Evolutionary conservation across 2,888 invertebrate species (phyloP), one percentile per base, ranked within the genome.

Genomic region (Leucophenga maculata): DNA sequence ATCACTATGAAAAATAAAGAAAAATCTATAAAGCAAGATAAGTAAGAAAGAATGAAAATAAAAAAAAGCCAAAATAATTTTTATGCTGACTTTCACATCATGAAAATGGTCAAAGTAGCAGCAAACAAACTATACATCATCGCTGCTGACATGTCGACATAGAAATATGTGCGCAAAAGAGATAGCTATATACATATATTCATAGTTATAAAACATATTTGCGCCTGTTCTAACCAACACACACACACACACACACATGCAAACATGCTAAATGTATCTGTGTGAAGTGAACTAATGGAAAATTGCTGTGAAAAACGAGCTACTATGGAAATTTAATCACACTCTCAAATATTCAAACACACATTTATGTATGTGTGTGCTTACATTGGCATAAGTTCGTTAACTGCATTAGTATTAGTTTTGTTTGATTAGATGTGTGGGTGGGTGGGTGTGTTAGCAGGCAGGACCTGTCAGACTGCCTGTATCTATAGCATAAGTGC

Each of bases 81-180:
- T 78, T 75, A 57, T 74, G 82, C 82, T 82, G 83, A 50, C n/a
- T 50, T 50, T 50, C 50, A 50, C 13, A 80, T 83, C 80, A 80
- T 74, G 76, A 72, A 72, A 72, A 77, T 75, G 83, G 80, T 83
- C 82, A 80, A 78, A 80, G 82, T 80, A 80, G 80, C 82, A 84
- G 77, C 82, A 81, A 83, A 83, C 84, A 81, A 83, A 83, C 81
- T 82, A 81, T 81, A 79, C 84, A 81, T 81, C 81, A 83, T 83
- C 80, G 76, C 71, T 74, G 77, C 80, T 83, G 81, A 83, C 81
- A 79, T 77, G 74, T 39, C 39, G 11, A 39, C 39, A 39, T 8
- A 11, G 3, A 8, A 22, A 14, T 20, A 55, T 3, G 13, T 18
- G 20, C 22, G 26, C 14, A 65, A 39, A 39, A 39, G 39, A 39